Conservation (phyloP, 2,113 vertebrate genomes). For the Barbus barbus region DNA sequence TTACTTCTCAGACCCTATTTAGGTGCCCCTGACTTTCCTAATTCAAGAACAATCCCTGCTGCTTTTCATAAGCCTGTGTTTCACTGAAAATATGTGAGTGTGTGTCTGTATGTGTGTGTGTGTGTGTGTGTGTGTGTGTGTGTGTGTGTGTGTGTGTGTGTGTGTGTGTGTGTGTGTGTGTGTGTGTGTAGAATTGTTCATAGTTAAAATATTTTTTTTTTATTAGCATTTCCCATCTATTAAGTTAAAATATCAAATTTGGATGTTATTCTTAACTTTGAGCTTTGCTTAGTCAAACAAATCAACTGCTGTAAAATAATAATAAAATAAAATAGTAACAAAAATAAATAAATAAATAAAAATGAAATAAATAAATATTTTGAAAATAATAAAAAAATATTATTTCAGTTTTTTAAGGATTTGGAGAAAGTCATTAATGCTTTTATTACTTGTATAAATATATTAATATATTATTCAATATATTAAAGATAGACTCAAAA, state of each 20-base stretch:
- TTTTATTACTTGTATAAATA: neutral
- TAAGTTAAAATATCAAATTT: neutral
- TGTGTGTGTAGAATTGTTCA: neutral
- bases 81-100: constrained; percentile 73
- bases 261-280: neutral
- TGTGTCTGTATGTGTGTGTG: constrained; percentile 31
- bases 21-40: constrained; percentile 88
- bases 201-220: neutral
- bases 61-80: constrained; percentile 75
- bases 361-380: too few species aligned
- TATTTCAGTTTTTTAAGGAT: neutral
- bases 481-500: too few species aligned
- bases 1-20: constrained; percentile 80
- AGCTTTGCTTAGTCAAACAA: neutral
- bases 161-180: constrained; percentile 28
- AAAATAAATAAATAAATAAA: too few species aligned
- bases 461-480: too few species aligned
- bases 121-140: constrained; percentile 30
- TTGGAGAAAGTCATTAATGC: neutral
- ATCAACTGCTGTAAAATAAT: too few species aligned
- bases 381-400: too few species aligned
- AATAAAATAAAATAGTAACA: too few species aligned
- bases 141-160: constrained; percentile 19
- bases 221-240: neutral
- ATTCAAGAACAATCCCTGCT: constrained; percentile 86